These are phyloP conservation scores for Ophiodon elongatus DNA, from an alignment of 2,113 vertebrate genomes.

Conservation along the genomic window DNA sequence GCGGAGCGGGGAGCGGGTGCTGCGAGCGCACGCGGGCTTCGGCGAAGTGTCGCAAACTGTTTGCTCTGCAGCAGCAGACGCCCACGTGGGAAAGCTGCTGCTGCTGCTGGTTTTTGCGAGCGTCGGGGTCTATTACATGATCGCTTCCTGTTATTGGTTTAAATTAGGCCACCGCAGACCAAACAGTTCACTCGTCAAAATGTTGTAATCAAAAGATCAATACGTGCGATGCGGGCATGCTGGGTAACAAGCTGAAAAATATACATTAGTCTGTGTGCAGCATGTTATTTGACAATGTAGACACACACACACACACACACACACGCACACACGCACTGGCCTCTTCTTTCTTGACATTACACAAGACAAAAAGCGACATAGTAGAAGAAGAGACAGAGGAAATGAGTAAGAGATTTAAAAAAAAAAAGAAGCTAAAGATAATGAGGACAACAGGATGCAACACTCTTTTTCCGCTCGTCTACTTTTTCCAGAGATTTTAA, in stretches of 20 bases:
- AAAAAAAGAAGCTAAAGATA: neutral
- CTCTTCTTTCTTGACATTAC: neutral
- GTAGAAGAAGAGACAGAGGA: constrained; percentile 4
- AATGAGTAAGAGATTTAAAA: constrained; percentile 12
- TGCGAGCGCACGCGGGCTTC: neutral
- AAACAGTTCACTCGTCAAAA: neutral
- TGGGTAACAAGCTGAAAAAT: constrained; percentile 14
- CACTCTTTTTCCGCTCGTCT: constrained; percentile 10
- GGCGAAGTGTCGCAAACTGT: constrained; percentile 5
- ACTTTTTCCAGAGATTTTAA: neutral
- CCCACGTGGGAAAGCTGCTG: constrained; percentile 16
- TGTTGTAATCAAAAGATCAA: neutral
- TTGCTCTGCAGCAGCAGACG: constrained; percentile 13
- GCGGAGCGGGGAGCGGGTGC: too few relatives aligned
- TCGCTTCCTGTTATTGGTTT: constrained; percentile 32
- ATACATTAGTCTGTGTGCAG: neutral
- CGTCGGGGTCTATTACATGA: neutral
- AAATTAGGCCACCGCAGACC: neutral
- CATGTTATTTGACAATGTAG: neutral
- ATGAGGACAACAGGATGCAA: constrained; percentile 48
- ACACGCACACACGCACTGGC: too few relatives aligned
- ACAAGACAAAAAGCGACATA: neutral
- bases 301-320: neutral
- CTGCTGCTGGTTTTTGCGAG: neutral
- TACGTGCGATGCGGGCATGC: neutral